Conservation (phyloP, 2,888 invertebrate genomes). For the Piscicola geometra region DNA sequence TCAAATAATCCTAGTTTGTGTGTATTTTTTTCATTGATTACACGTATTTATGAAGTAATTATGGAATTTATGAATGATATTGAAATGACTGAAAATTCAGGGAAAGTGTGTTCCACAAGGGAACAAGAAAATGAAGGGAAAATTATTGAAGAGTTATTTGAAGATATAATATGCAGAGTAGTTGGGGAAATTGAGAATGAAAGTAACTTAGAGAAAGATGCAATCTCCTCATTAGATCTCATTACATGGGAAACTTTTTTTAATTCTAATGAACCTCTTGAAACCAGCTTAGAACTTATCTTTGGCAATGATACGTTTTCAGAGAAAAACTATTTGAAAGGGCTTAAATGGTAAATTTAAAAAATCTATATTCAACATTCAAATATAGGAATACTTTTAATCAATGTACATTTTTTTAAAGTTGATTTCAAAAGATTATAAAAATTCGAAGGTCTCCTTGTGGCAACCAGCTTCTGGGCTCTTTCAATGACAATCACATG, state of each 20-base stretch:
- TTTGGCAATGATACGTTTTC: neutral
- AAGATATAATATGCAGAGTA: neutral
- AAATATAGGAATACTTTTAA: neutral
- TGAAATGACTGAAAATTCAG: too few relatives aligned
- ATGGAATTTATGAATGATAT: too few relatives aligned
- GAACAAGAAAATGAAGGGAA: neutral
- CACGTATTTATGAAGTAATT: too few relatives aligned
- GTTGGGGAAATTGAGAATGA: neutral
- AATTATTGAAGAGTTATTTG: constrained; percentile 7
- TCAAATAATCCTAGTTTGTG: too few relatives aligned
- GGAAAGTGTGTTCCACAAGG: too few relatives aligned
- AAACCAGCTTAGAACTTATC: neutral
- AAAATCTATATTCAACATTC: too few relatives aligned
- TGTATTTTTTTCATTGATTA: too few relatives aligned
- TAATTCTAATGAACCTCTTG: neutral
- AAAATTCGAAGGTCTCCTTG: constrained; percentile 26
- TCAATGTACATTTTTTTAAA: neutral
- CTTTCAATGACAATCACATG: constrained; percentile 26
- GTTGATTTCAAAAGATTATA: too few relatives aligned
- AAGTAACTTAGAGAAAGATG: neutral
- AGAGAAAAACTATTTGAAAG: constrained; percentile 26
- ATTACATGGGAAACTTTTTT: neutral
- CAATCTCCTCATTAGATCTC: too few relatives aligned
- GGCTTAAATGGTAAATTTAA: constrained; percentile 30
- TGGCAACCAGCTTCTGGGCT: constrained; percentile 26